Evolutionary conservation across 2,797 vertebrate genomes (phyloP), one percentile per base, ranked within the genome.

Genomic region (Pagetopsis macropterus): DNA sequence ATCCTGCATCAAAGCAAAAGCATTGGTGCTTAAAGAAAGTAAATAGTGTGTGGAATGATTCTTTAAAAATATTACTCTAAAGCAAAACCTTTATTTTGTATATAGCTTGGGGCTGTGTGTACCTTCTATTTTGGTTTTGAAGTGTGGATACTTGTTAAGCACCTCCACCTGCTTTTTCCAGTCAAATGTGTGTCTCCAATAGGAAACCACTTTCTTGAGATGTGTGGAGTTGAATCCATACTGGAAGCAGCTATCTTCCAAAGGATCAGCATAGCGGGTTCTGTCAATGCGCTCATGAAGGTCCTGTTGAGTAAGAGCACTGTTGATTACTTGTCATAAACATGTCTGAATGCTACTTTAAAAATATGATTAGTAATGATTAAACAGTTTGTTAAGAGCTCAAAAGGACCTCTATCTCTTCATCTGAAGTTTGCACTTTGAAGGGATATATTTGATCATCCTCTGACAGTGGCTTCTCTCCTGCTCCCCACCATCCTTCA

Each of bases 71-170:
- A 45, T 33, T 44, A 16, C 13, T 37, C 2, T 1, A 19, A 8
- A 16, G 17, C 21, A 40, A 65, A 57, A 7, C 17, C 6, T 63
- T 14, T 21, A 21, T 21, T 21, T 21, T 17, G 17, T n/a, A 31
- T 44, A 65, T 1, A 61, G n/a, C 1, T 1, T 1, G 2, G 1
- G 4, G 15, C 16, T 19, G 37, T 41, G 31, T 65, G 81, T 85
- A 97, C 97, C 97, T 94, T 98, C 97, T 60, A 97, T 97, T 72
- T 92, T 96, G 50, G 96, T 97, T 91, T 92, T 96, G 90, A 95
- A 98, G 85, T 97, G 96, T 9, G 95, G 94, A 72, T 95, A 97
- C 77, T 94, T 94, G 89, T 98, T 98, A 12, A 98, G 91, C 65
- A 90, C 41, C 17, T 92, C 89, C 82, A 96, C 95, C 84, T 96